Evolutionary conservation across 2,888 invertebrate species (phyloP), one percentile per base, ranked within the genome.

Genomic region (Syritta pipiens): DNA sequence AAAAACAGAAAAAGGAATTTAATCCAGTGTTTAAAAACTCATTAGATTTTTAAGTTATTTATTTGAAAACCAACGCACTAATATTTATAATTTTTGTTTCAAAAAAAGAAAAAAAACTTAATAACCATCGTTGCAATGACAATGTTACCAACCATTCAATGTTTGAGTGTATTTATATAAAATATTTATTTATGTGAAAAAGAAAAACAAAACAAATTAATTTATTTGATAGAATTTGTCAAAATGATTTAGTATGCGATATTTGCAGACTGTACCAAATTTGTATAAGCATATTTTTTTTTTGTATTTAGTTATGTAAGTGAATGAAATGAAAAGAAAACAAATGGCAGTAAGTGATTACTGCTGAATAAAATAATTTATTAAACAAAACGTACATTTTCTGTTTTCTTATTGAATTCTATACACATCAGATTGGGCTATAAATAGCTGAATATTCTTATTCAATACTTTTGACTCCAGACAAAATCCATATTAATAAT

Each of bases 201-300:
- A 30, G 20, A 63, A 28, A 14, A 19, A 4, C 26, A 10, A 49
- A 20, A 49, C 6, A 22, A 3, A 20, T 12, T 67, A 37, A 57
- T 68, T 59, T 59, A 68, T 60, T 68, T 71, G 63, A 76, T 71
- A 57, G 85, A 85, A 84, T 83, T 84, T 82, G 83, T 86, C 86
- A 84, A 85, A 83, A 81, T 60, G 22, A 55, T 81, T 83, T 46
- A 83, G 85, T 86, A 86, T 86, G 86, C 86, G 86, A 86, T 86
- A 86, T 86, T 86, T 86, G 86, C 86, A 86, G 84, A 81, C 81
- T 81, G 57, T 74, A 71, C 72, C 72, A 74, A 74, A 77, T 65
- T 67, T 75, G 20, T 62, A n/a, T 59, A 37, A 53, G 51, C 26
- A 68, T 26, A 44, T 67, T 55, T 32, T 14, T 22, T 24, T 46